A percentile compares a stretch with the other conserved stretches of the same genome.
Conservation (phyloP, 2,113 vertebrate species). For the Ivindomyrus marchei region DNA sequence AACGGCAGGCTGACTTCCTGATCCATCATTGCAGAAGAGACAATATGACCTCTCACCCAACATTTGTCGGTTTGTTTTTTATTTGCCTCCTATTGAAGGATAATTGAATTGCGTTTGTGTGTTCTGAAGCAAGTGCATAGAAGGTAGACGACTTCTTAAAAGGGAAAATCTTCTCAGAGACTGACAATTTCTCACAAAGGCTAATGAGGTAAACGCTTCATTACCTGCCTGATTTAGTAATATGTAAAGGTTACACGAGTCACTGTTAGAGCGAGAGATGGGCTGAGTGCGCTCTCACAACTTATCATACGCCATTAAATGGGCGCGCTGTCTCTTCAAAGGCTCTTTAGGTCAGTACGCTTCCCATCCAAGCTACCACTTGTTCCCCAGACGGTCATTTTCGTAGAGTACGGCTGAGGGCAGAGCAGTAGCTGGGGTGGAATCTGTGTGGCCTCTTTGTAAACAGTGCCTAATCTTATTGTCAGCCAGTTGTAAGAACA, state of each 20-base stretch:
- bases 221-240: neutral
- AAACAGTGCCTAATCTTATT: conserved; percentile 40
- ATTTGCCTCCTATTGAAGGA: neutral
- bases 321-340: conserved; percentile 21
- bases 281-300: neutral
- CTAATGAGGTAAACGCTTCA: conserved; percentile 28
- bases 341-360: neutral
- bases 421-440: conserved; percentile 23
- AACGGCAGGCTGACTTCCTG: conserved; percentile 53
- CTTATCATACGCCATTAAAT: conserved; percentile 29
- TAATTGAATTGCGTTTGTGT: neutral
- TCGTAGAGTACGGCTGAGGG: conserved; percentile 30
- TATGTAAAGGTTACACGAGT: conserved; percentile 24
- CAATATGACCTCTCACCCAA: conserved; percentile 39
- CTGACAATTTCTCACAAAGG: conserved; percentile 5
- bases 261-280: conserved; percentile 5
- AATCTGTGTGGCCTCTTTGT: conserved; percentile 27
- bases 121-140: neutral
- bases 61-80: conserved; percentile 1
- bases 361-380: neutral
- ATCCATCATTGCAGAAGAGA: conserved; percentile 49
- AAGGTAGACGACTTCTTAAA: neutral
- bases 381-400: conserved; percentile 21
- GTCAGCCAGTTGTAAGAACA: conserved; percentile 42
- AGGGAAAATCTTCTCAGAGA: neutral